Percentiles rank a stretch among this genome's conserved stretches.
Evolutionary conservation across 2,113 vertebrate species (phyloP).

Genomic region (Lamprologus tigripictilis): DNA sequence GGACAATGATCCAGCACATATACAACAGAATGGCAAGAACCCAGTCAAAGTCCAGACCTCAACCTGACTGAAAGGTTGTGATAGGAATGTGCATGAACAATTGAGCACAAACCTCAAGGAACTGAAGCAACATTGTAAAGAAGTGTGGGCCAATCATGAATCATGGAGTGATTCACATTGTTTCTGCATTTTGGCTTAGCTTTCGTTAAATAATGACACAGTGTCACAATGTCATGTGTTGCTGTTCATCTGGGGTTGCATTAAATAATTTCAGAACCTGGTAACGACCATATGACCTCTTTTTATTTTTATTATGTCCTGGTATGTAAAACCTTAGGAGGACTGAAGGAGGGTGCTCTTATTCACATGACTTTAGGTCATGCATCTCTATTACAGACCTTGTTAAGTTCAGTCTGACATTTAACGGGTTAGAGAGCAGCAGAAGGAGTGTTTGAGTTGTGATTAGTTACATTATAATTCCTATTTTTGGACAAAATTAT

Average conservation of each 20-base stretch:
- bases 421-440: background rate
- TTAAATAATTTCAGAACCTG: background rate
- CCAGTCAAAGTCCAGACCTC: background rate
- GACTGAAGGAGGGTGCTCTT: background rate
- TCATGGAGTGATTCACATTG: background rate
- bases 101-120: background rate
- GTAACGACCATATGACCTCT: background rate
- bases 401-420: background rate
- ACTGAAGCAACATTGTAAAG: background rate
- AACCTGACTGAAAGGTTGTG: background rate
- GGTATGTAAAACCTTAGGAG: background rate
- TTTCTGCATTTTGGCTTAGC: background rate
- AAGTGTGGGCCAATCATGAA: background rate
- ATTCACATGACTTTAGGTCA: background rate
- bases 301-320: background rate
- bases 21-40: background rate
- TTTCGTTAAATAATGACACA: background rate
- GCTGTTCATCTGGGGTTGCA: background rate
- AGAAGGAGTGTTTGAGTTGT: background rate
- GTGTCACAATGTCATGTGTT: background rate
- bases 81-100: background rate
- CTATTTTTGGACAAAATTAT: background rate
- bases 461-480: background rate
- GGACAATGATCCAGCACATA: background rate
- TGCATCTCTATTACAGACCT: background rate